phyloP scores from a whole-genome alignment of 1,140 invertebrate genomes.

The Heliothis virescens region DNA sequence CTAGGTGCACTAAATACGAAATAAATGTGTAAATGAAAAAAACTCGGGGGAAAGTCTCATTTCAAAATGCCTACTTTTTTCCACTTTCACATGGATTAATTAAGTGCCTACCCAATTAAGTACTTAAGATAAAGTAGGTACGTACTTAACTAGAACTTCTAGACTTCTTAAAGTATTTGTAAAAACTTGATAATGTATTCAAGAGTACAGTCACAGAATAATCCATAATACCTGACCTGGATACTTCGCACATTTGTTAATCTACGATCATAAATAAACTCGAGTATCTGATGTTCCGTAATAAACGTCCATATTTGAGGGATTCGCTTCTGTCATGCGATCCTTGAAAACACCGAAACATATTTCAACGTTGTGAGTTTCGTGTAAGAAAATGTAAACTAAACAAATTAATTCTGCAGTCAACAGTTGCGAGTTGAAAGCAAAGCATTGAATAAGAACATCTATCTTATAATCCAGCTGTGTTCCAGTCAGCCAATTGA shows the following conservation, averaged over 20 bases:
- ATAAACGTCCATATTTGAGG: constrained; percentile 40
- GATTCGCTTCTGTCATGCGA: constrained; percentile 31
- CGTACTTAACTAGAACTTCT: no score
- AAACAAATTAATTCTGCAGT: neutral
- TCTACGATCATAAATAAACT: constrained; percentile 18
- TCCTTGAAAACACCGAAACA: neutral
- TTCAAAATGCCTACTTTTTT: no score
- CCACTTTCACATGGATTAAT: no score
- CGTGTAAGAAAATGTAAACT: neutral
- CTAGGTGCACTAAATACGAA: neutral
- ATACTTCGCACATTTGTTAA: neutral
- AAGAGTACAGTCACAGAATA: constrained; percentile 1
- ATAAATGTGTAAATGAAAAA: no score
- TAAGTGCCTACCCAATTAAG: no score
- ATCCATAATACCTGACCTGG: constrained; percentile 6
- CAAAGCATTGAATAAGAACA: neutral
- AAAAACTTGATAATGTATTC: neutral
- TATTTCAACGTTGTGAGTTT: neutral
- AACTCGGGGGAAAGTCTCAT: no score
- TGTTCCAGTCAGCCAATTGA: neutral
- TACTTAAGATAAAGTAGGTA: no score
- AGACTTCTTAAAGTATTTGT: no score
- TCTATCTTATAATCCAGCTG: neutral
- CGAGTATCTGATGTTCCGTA: constrained; percentile 8
- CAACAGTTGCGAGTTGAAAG: neutral